phyloP scores from a whole-genome alignment of 2,888 invertebrate genomes.

The Ornithoptera alexandrae region DNA sequence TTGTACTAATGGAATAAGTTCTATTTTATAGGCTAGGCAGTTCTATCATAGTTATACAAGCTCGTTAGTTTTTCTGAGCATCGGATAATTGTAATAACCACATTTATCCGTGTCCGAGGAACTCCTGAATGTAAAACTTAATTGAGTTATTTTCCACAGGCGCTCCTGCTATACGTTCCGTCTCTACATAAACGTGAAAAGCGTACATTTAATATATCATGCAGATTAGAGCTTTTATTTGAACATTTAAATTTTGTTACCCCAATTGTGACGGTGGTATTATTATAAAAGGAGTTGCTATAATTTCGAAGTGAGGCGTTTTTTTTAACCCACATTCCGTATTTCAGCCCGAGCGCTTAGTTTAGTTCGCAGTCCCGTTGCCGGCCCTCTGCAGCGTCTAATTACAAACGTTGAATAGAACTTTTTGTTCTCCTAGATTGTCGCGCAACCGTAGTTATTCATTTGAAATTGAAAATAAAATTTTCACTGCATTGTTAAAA shows the following conservation, averaged over 20 bases:
- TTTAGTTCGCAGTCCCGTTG: constrained; percentile 22
- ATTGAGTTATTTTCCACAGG: constrained; percentile 63
- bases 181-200: constrained; percentile 1
- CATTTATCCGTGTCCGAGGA: constrained; percentile 61
- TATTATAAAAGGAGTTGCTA: constrained; percentile 18
- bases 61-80: constrained; percentile 59
- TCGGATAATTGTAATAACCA: constrained; percentile 71
- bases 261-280: constrained; percentile 32
- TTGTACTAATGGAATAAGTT: constrained; percentile 1
- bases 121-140: constrained; percentile 66
- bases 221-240: constrained; percentile 32
- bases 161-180: constrained; percentile 37
- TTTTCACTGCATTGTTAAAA: constrained; percentile 43
- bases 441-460: constrained; percentile 63
- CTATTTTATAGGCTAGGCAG: constrained; percentile 14
- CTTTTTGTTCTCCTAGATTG: constrained; percentile 68
- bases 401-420: constrained; percentile 67
- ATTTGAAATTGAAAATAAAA: constrained; percentile 65
- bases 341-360: constrained; percentile 24
- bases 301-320: constrained; percentile 19
- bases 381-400: constrained; percentile 53
- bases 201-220: constrained; percentile 22
- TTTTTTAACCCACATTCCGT: constrained; percentile 27
- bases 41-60: constrained; percentile 18
- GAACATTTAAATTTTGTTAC: constrained; percentile 30